A percentile compares a stretch with the other conserved stretches of the same genome.
Conservation (phyloP, 2,113 vertebrate genomes). For the Rhadina sibilatrix region DNA sequence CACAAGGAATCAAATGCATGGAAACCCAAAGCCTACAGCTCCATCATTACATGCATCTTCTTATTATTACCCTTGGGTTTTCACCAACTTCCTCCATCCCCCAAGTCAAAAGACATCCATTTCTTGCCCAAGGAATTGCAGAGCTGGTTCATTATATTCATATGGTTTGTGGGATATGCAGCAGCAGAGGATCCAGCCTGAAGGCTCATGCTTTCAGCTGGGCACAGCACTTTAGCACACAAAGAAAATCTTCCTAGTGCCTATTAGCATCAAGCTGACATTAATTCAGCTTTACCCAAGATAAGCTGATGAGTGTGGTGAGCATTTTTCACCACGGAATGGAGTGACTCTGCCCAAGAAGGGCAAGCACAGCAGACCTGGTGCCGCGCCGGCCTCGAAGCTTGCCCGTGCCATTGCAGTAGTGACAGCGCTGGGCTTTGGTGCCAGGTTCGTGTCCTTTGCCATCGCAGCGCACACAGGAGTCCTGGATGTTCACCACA, state of each 20-base stretch:
- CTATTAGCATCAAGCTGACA: background rate
- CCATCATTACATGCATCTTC: background rate
- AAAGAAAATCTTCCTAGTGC: background rate
- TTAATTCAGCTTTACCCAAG: background rate
- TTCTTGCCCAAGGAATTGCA: background rate
- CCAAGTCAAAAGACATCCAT: background rate
- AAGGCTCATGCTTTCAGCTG: background rate
- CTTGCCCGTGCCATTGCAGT: slow-evolving; percentile 90
- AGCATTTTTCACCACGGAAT: background rate
- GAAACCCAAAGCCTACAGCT: background rate
- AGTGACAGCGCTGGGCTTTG: slow-evolving; percentile 87
- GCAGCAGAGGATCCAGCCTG: background rate
- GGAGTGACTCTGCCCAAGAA: background rate
- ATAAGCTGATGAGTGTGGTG: background rate
- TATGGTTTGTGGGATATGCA: accelerated
- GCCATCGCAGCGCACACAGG: slow-evolving; percentile 88
- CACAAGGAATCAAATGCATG: background rate
- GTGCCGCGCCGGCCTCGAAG: too few relatives aligned
- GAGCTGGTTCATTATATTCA: background rate
- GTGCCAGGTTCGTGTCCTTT: slow-evolving; percentile 91
- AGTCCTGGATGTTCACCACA: slow-evolving; percentile 80
- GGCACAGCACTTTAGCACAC: background rate
- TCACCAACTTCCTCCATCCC: background rate
- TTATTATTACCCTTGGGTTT: background rate
- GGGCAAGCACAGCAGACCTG: background rate